phyloP scores from a whole-genome alignment of 1,140 invertebrate species.

The Halyomorpha halys region DNA sequence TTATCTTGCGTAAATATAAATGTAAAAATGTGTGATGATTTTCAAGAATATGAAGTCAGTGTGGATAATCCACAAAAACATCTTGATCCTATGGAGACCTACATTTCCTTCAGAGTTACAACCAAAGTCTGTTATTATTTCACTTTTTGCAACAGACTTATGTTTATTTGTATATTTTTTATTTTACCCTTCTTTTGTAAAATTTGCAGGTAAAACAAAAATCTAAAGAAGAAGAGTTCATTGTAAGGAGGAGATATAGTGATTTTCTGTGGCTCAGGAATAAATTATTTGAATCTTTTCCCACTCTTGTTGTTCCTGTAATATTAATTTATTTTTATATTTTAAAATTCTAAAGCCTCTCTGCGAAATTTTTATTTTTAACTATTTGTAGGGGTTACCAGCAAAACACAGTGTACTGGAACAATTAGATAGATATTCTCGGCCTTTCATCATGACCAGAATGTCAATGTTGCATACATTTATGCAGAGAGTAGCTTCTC shows the following conservation, averaged over 20 bases:
- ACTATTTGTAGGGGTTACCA: conserved; percentile 52
- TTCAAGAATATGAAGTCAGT: conserved; percentile 51
- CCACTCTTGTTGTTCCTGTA: conserved; percentile 59
- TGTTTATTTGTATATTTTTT: background rate
- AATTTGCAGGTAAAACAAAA: conserved; percentile 47
- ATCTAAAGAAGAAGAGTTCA: conserved; percentile 54
- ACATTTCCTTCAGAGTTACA: conserved; percentile 59
- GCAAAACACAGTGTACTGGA: conserved; percentile 59
- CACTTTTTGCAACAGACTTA: background rate
- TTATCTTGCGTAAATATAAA: too few relatives aligned
- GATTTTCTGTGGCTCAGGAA: conserved; percentile 64
- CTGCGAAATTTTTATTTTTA: background rate
- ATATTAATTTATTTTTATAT: conserved; percentile 28
- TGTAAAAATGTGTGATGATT: conserved; percentile 12
- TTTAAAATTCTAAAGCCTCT: too few relatives aligned
- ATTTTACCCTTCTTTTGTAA: background rate
- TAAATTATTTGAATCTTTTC: conserved; percentile 52
- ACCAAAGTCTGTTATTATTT: conserved; percentile 35
- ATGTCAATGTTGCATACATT: conserved; percentile 62
- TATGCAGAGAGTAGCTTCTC: conserved; percentile 50
- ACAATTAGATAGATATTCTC: conserved; percentile 61
- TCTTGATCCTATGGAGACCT: conserved; percentile 61
- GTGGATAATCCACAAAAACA: conserved; percentile 72
- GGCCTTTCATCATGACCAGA: conserved; percentile 58
- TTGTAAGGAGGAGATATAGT: conserved; percentile 60